Evolutionary conservation across 1,140 invertebrate species (phyloP), one percentile per base, ranked within the genome.

Genomic region (Homarus americanus): DNA sequence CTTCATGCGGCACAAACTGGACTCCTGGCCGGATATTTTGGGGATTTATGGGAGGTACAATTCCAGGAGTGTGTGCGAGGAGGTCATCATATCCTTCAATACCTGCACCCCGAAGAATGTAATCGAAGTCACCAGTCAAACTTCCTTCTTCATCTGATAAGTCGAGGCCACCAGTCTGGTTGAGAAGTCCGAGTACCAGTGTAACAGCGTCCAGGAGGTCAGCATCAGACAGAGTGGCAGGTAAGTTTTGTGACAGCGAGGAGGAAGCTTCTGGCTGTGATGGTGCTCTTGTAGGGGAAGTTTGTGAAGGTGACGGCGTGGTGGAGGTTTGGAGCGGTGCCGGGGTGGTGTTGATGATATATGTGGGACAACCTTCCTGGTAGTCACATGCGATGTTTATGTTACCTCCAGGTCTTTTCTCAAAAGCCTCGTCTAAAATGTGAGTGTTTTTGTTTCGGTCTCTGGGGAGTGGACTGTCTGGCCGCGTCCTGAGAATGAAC

Each of bases 311-410:
- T 10, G 66, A 24, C 12, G 66, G 40, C 10, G 24, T 20, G 36
- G 36, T 17, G 28, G 79, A 49, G 10, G 53, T n/a, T 72, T 28
- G 17, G 9, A 7, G 12, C 34, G 82, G 82, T 12, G 34, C 12
- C 5, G 82, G 82, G 5, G 82, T 85, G 2, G 82, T 85, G 82
- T 85, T 85, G 24, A 85, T 85, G 41, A 85, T 85, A 41, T 85
- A 85, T 12, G 82, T 85, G 36, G 82, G 82, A 40, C 82, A 85
- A 28, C 82, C 82, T 0, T 72, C 58, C 69, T 85, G 38, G 63
- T 41, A 73, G 32, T 85, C 66, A 12, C 82, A 85, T 34, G 63
- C 63, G 41, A 85, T 85, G 40, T 85, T 85, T 20, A 85, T 73
- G 82, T 85, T 85, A 2, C 82, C 82, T 5, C 10, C 41, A 28